Base-by-base conservation (phyloP, 2,888 invertebrate species). In the Trichacis sp. region DNA sequence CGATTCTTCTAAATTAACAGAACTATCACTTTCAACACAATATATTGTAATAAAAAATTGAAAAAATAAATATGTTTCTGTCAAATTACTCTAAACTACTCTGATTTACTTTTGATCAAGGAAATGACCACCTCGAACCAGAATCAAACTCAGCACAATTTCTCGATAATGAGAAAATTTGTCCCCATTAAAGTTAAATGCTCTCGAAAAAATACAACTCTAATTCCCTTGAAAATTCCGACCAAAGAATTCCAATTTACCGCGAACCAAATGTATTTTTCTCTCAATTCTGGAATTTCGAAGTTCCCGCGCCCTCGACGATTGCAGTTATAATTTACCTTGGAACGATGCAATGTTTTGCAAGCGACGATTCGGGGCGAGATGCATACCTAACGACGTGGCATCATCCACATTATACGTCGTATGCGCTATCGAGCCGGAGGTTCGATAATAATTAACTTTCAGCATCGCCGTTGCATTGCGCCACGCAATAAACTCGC, bases 401-500 rank as follows among this genome's bases (percentile, higher is more conserved):
- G 38, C 38, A 38, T 12, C 51, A 38, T 46, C 30, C 33, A 57
- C 30, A 63, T n/a, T n/a, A 64, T 66, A 58, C 62, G 50, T 2
- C 48, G 51, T 55, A 63, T 64, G 64, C 60, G 55, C 48, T 54
- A 30, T 29, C 36, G 49, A 5, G 17, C 18, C 18, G 33, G 12
- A 47, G 48, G 66, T 70, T 67, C 70, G 64, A 71, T 70, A 69
- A 71, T 73, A 69, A 73, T 73, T 70, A 73, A 70, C 71, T 71
- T 70, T 73, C 71, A 40, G 14, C 68, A 62, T 55, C 42, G 55
- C 50, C 53, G 53, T 24, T 24, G 24, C n/a, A n/a, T 24, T 24
- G 49, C 52, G 51, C 53, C 24, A 24, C 8, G 24, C 8, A 5
- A 8, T 24, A 24, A 24, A 24, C 24, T 24, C 3, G 24, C 24